Evolutionary conservation across 2,797 vertebrate genomes (phyloP).

Genomic region (Myotis myotis): DNA sequence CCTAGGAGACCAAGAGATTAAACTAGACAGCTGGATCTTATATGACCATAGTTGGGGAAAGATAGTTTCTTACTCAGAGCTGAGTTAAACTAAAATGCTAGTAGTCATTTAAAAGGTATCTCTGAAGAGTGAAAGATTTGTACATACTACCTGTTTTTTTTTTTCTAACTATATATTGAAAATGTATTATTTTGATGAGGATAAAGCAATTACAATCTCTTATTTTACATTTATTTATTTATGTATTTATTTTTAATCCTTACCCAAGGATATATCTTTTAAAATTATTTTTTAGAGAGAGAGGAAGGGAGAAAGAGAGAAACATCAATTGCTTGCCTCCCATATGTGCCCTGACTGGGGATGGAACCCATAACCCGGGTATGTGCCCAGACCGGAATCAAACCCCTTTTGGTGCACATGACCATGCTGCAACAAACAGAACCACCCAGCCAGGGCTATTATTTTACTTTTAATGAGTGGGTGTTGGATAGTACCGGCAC

Average conservation of each 20-base stretch:
- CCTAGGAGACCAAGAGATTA: not conserved
- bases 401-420: not conserved
- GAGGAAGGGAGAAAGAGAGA: not conserved
- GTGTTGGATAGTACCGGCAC: not conserved
- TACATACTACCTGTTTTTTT: not conserved
- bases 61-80: not conserved
- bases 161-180: not conserved
- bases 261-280: not conserved
- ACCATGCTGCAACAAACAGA: not conserved
- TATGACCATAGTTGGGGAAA: not conserved
- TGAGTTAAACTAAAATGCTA: conserved; percentile 15
- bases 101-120: not conserved
- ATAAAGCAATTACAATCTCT: not conserved
- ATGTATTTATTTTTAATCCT: not conserved
- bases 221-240: not conserved
- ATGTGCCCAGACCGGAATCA: too few relatives aligned
- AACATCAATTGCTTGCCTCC: not conserved
- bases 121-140: not conserved
- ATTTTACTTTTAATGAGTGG: conserved; percentile 13
- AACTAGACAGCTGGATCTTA: not conserved
- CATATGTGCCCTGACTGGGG: not conserved
- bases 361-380: not conserved
- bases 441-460: not conserved
- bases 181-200: not conserved
- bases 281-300: not conserved